These are phyloP conservation scores for Geodia barretti DNA, from an alignment of 37 sponge, comb jelly and placozoan genomes.

Conservation along the genomic window DNA sequence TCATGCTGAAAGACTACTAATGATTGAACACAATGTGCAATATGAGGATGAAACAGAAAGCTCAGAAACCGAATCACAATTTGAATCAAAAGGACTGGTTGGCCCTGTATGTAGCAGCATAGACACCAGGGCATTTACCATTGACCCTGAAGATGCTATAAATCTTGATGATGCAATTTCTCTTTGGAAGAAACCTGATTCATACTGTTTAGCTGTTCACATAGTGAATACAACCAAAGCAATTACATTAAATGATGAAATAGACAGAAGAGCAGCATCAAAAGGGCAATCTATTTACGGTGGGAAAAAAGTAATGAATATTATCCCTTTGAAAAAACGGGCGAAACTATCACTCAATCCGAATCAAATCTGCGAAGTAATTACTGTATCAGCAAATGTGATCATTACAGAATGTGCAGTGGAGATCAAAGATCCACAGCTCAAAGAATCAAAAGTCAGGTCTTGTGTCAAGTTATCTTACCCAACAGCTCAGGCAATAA, in stretches of 20 bases:
- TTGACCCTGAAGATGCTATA: constrained; percentile 50
- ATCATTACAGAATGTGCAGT: neutral
- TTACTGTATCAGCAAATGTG: neutral
- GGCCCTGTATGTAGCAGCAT: neutral
- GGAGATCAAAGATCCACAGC: neutral
- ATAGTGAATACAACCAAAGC: constrained; percentile 28
- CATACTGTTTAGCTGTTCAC: constrained; percentile 51
- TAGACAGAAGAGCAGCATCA: constrained; percentile 9
- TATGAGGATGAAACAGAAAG: neutral
- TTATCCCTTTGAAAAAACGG: neutral
- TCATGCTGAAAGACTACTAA: constrained; percentile 50
- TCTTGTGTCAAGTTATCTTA: constrained; percentile 28
- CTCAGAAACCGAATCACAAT: neutral
- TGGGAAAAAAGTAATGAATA: neutral
- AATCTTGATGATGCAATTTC: constrained; percentile 55
- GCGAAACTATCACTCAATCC: constrained; percentile 5
- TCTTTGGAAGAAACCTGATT: neutral
- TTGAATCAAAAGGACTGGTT: neutral
- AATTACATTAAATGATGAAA: neutral
- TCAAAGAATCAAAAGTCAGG: constrained; percentile 1
- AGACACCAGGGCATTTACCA: constrained; percentile 30
- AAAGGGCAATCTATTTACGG: constrained; percentile 31
- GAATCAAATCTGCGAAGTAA: neutral
- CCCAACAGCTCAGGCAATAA: constrained; percentile 32
- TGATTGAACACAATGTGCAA: constrained; percentile 20